Percentiles rank a stretch among this genome's conserved stretches.
Evolutionary conservation across 2,797 vertebrate species (phyloP).

Genomic region (Yasuhikotakia modesta): DNA sequence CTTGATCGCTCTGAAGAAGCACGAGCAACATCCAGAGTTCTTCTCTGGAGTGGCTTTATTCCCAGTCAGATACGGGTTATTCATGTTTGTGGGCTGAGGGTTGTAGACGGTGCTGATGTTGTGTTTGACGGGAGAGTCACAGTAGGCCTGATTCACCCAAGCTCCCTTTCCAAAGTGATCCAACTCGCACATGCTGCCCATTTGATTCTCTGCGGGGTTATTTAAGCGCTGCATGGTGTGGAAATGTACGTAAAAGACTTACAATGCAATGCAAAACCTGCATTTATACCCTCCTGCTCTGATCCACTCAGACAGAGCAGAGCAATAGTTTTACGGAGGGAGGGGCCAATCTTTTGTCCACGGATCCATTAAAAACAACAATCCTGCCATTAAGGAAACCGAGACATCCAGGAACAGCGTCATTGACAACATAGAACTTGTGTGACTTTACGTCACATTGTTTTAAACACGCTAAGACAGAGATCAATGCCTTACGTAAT

Average conservation of each 20-base stretch:
- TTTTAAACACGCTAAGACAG: background rate
- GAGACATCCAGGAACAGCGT: conserved; percentile 4
- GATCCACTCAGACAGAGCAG: conserved; percentile 64
- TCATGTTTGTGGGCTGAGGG: conserved; percentile 68
- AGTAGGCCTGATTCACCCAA: conserved; percentile 91
- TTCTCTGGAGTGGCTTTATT: conserved; percentile 60
- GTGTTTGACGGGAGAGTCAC: conserved; percentile 72
- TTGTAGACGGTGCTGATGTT: conserved; percentile 87
- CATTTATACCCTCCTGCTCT: conserved; percentile 57
- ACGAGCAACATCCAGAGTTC: conserved; percentile 78
- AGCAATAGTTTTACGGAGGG: conserved; percentile 69
- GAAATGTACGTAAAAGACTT: too few relatives aligned
- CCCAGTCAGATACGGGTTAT: conserved; percentile 66
- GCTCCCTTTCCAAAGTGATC: conserved; percentile 76
- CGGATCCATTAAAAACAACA: conserved; percentile 42
- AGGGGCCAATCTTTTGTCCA: conserved; percentile 64
- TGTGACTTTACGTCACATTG: conserved; percentile 1
- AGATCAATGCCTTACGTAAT: background rate
- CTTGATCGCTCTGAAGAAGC: conserved; percentile 77
- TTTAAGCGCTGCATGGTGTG: conserved; percentile 77
- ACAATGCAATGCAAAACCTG: too few relatives aligned
- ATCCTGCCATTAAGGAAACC: conserved; percentile 36
- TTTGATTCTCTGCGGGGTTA: conserved; percentile 75
- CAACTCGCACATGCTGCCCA: conserved; percentile 78
- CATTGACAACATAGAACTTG: background rate